Base-by-base conservation (phyloP, 2,113 vertebrate species). In the Orcinus orca region DNA sequence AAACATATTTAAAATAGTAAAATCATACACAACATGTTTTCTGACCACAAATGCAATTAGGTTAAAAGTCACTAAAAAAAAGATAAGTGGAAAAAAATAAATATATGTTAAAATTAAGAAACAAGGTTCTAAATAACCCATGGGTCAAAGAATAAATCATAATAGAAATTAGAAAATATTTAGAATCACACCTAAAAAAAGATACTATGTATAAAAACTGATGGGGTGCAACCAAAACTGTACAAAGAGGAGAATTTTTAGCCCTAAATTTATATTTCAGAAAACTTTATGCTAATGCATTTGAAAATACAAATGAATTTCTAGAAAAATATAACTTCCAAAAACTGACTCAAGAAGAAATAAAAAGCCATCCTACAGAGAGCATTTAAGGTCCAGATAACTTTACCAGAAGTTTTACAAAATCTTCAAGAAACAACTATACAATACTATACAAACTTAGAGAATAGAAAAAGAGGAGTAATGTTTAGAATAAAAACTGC, bases 31-130 rank as follows among this genome's bases (percentile, higher is more conserved):
- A 87, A 25, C 1, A 80, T 88, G 12, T 85, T 89, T 97, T 92
- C 36, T 94, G 73, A 63, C 6, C n/a, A 85, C 50, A 93, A 76
- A 96, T 93, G 4, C 4, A 70, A 58, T 93, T 62, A 90, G 71
- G 8, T 93, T 92, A 87, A 53, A 89, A 97, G 83, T 87, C 23
- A 68, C 38, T 79, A 93, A 91, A n/a, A 71, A 94, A 93, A 89
- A 44, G 14, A 60, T 68, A 76, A 44, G 1, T 26, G 31, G 2
- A 50, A 86, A 93, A 47, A 94, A 93, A 74, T 74, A 5, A 95
- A 38, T 79, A 31, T 20, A 58, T 74, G 1, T 89, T 33, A 85
- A 83, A 97, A 93, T 50, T 68, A 86, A 93, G 62, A 85, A 80
- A 76, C 53, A 21, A 50, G 1, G 5, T 67, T 88, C 20, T 93